phyloP scores from a whole-genome alignment of 2,797 vertebrate genomes.

The Alosa sapidissima region DNA sequence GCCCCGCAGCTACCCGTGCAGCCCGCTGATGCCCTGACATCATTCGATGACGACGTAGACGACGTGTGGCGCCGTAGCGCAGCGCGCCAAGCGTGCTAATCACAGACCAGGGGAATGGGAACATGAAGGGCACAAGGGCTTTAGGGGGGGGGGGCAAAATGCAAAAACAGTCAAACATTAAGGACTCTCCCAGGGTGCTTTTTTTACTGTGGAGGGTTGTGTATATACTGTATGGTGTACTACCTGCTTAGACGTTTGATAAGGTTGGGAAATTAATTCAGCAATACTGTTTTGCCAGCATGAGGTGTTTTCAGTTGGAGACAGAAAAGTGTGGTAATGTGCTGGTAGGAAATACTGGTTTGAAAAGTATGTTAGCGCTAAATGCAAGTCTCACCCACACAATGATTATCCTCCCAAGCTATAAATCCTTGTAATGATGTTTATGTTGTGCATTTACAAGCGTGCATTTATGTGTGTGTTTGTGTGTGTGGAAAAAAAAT shows the following conservation, averaged over 20 bases:
- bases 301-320: not conserved
- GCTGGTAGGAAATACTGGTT: not conserved
- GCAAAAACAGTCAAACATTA: not conserved
- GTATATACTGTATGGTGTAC: not conserved
- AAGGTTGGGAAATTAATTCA: not conserved
- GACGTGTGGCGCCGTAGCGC: not conserved
- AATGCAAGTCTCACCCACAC: not conserved
- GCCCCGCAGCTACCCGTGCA: conserved; percentile 2
- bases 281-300: not conserved
- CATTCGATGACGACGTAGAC: not conserved
- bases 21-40: not conserved
- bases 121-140: not conserved
- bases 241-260: not conserved
- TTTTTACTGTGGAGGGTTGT: not conserved
- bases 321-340: not conserved
- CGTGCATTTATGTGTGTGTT: not conserved
- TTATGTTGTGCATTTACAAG: not conserved
- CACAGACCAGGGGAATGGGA: not conserved
- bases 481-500: not conserved
- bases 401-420: not conserved
- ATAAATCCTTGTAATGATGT: not conserved
- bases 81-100: not conserved
- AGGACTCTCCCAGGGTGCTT: not conserved
- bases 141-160: not conserved
- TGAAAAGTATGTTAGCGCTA: not conserved